Conservation (phyloP, 2,888 invertebrate genomes). For the Liposcelis brunnea region DNA sequence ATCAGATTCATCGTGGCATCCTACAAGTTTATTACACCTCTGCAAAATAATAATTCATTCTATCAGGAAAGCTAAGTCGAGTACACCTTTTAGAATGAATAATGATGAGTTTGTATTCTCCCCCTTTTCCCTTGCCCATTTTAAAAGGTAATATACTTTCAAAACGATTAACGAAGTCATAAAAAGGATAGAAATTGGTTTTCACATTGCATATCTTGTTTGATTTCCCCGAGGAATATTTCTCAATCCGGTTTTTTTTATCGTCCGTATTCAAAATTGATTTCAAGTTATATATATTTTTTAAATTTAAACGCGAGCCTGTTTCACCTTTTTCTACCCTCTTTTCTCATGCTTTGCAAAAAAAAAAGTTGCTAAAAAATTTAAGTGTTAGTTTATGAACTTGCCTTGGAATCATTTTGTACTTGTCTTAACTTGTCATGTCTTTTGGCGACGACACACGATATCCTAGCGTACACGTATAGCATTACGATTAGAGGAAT, state of each 20-base stretch:
- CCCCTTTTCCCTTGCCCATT: too few relatives aligned
- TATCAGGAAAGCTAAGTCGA: constrained; percentile 4
- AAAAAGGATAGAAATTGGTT: constrained; percentile 11
- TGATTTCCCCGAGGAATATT: too few relatives aligned
- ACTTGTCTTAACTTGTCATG: constrained; percentile 43
- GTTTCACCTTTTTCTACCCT: too few relatives aligned
- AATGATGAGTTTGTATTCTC: too few relatives aligned
- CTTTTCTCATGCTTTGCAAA: too few relatives aligned
- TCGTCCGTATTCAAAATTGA: too few relatives aligned
- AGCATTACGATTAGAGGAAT: constrained; percentile 91
- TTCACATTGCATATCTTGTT: too few relatives aligned
- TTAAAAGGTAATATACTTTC: not conserved
- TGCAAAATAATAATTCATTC: constrained; percentile 17
- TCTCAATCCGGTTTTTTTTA: too few relatives aligned
- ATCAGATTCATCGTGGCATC: constrained; percentile 27
- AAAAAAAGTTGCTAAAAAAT: too few relatives aligned
- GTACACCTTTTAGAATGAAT: too few relatives aligned
- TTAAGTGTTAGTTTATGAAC: not conserved
- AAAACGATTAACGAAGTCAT: constrained; percentile 9
- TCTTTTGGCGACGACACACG: constrained; percentile 62
- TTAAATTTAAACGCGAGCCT: too few relatives aligned
- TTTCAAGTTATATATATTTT: too few relatives aligned
- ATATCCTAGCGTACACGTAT: constrained; percentile 80
- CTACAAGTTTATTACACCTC: constrained; percentile 24
- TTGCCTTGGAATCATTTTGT: constrained; percentile 2